phyloP scores from a whole-genome alignment of 2,797 vertebrate species.

The Austrolebias charrua region DNA sequence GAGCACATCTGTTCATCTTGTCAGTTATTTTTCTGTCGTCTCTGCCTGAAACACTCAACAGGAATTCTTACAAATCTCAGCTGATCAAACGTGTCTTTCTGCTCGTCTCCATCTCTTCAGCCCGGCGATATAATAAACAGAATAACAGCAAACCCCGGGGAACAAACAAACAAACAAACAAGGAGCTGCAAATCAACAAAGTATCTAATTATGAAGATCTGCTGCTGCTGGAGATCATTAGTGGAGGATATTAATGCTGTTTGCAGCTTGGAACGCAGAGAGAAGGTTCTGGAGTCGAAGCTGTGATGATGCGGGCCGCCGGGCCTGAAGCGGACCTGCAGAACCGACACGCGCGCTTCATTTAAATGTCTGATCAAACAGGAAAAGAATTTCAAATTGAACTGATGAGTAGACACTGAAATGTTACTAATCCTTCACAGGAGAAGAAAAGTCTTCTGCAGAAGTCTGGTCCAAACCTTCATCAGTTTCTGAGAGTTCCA shows the following conservation, averaged over 20 bases:
- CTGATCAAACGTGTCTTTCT: constrained; percentile 33
- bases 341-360: not conserved
- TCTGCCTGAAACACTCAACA: not conserved
- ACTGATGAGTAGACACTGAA: no score
- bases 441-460: no score
- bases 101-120: constrained; percentile 12
- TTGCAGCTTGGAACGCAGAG: constrained; percentile 16
- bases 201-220: constrained; percentile 59
- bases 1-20: no score
- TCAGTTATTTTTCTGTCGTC: not conserved
- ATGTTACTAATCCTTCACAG: no score
- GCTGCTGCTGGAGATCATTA: constrained; percentile 64
- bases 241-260: constrained; percentile 37
- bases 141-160: constrained; percentile 30
- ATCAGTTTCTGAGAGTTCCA: no score
- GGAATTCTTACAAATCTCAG: not conserved
- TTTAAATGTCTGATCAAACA: constrained; percentile 10
- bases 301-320: constrained; percentile 25
- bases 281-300: constrained; percentile 20
- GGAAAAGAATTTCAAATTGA: no score
- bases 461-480: no score
- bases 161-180: constrained; percentile 60
- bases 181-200: constrained; percentile 57
- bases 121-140: constrained; percentile 30
- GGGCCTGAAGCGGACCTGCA: constrained; percentile 6